phyloP scores from a whole-genome alignment of 2,797 vertebrate species.

The Sebastiscus albofasciatus region DNA sequence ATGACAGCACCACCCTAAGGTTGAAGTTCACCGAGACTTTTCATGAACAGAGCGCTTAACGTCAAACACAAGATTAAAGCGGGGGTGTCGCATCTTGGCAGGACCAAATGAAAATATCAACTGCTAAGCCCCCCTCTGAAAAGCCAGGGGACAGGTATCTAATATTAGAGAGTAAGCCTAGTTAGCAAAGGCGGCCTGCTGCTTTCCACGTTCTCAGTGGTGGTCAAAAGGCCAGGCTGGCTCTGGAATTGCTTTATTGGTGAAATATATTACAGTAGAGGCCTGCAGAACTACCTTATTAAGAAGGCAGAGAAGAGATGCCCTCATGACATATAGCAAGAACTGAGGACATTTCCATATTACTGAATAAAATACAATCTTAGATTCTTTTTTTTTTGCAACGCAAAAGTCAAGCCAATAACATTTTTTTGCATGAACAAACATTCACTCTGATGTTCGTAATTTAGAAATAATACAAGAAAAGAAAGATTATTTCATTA shows the following conservation, averaged over 20 bases:
- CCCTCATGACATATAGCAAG: slow-evolving; percentile 74
- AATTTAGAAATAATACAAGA: slow-evolving; percentile 28
- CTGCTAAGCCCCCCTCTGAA: slow-evolving; percentile 87
- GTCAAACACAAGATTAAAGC: slow-evolving; percentile 93
- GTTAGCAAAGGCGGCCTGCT: slow-evolving; percentile 83
- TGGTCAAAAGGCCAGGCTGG: slow-evolving; percentile 77
- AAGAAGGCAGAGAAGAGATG: slow-evolving; percentile 81
- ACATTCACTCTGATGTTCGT: slow-evolving; percentile 32
- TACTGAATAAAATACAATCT: slow-evolving; percentile 76
- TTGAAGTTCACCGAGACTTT: slow-evolving; percentile 90
- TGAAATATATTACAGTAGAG: slow-evolving; percentile 88
- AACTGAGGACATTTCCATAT: slow-evolving; percentile 80
- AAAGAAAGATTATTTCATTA: neutral
- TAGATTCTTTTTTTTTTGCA: slow-evolving; percentile 59
- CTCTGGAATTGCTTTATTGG: slow-evolving; percentile 82
- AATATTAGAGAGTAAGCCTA: slow-evolving; percentile 87
- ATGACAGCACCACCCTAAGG: slow-evolving; percentile 86
- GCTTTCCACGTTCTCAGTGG: slow-evolving; percentile 74
- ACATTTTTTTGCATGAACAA: slow-evolving; percentile 45
- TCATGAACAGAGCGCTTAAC: slow-evolving; percentile 90
- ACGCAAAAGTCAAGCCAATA: slow-evolving; percentile 65
- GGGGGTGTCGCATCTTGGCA: slow-evolving; percentile 87
- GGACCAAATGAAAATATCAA: slow-evolving; percentile 93
- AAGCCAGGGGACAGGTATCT: slow-evolving; percentile 87
- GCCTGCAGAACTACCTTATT: slow-evolving; percentile 83